Evolutionary conservation across 1,140 invertebrate genomes (phyloP).

Genomic region (Armadillidium nasatum): DNA sequence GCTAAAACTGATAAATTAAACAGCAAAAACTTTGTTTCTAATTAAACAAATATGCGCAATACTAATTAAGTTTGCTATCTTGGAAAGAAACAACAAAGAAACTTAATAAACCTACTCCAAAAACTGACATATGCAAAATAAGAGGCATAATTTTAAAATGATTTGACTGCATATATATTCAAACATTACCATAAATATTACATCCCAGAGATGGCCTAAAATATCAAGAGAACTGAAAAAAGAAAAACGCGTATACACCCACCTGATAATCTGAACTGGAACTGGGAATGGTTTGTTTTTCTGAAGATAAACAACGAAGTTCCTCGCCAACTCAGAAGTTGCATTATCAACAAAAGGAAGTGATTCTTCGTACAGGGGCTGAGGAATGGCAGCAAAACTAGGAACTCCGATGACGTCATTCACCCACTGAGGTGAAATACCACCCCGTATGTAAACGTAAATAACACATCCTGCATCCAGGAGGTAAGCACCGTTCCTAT

Average conservation of each 20-base stretch:
- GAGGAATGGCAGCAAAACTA: conserved; percentile 60
- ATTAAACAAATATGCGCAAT: too few species aligned
- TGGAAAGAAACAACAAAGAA: too few species aligned
- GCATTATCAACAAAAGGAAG: conserved; percentile 56
- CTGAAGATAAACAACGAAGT: conserved; percentile 14
- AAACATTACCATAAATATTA: too few species aligned
- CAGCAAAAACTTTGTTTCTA: too few species aligned
- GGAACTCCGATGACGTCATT: conserved; percentile 55
- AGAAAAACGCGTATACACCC: neutral
- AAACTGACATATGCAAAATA: too few species aligned
- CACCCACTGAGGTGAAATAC: conserved; percentile 68
- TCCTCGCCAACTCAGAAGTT: neutral
- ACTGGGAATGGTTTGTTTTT: conserved; percentile 8
- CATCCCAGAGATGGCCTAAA: too few species aligned
- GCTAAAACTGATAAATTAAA: too few species aligned
- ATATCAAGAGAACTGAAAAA: too few species aligned
- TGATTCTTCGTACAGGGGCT: conserved; percentile 51
- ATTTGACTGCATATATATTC: too few species aligned
- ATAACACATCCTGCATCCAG: conserved; percentile 81
- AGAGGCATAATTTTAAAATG: too few species aligned
- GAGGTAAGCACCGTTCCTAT: conserved; percentile 83
- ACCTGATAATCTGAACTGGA: conserved; percentile 20
- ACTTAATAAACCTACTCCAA: too few species aligned
- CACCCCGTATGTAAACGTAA: conserved; percentile 80
- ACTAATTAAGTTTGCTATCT: too few species aligned